Base-by-base conservation (phyloP, 2,113 vertebrate genomes). In the Alaudala cheleensis region DNA sequence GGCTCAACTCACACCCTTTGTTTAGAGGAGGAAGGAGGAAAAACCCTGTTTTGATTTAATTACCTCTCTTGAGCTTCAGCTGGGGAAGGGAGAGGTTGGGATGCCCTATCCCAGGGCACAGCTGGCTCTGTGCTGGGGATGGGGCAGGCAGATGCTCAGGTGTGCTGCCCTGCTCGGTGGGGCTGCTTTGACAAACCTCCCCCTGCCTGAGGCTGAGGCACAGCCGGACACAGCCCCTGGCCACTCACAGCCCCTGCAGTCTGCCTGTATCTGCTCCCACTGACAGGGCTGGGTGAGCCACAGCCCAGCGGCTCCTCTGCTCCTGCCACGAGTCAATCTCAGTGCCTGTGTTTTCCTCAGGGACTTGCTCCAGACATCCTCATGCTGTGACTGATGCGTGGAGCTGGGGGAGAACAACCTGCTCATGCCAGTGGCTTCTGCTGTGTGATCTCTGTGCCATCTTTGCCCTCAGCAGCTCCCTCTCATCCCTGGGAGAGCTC, bases 311-410 rank as follows among this genome's bases (percentile, higher is more conserved):
- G 66, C 61, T 73, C 31, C 60, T 57, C 69, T 40, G 72, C 6
- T 11, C 86, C 69, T 65, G 39, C 45, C 54, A 20, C 0, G 0
- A 25, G 34, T 24, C 21, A 57, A 17, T 42, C n/a, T 9, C 31
- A n/a, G 28, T 3, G 31, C 40, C 28, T 22, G 45, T 23, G 42
- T 57, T 49, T 31, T 44, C 31, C 26, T 0, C 44, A 65, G 74
- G 57, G 57, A n/a, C 28, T 40, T 7, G 12, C 28, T 87, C 31
- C 85, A 66, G 42, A 8, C 64, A 31, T 64, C 62, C 34, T 53
- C 0, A 0, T 2, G 0, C 9, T 13, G 24, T 60, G 69, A 31
- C 25, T 56, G 47, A 33, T 34, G 26, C n/a, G 79, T 10, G 3
- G 71, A 60, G 60, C 3, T 57, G 23, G 7, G 37, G 49, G 28